These are phyloP conservation scores for Crenichthys baileyi DNA, from an alignment of 2,797 vertebrate species.

Conservation along the genomic window DNA sequence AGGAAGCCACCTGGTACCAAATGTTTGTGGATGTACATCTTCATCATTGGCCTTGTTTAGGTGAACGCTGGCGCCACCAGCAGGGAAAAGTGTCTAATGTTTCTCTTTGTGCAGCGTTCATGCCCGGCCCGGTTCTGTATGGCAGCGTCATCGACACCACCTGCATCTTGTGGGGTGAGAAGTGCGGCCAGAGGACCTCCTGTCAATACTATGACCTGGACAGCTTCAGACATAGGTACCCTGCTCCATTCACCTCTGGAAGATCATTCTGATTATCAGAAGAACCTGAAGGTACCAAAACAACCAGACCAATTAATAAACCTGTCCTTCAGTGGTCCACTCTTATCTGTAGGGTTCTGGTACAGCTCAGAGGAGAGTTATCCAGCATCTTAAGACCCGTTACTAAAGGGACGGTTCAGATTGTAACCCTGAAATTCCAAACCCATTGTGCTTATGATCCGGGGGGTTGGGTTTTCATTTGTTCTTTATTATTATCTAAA, in stretches of 20 bases:
- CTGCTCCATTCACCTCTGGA: background rate
- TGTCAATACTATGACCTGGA: conserved; percentile 90
- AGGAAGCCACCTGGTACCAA: background rate
- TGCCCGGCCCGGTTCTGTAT: conserved; percentile 90
- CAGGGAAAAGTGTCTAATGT: background rate
- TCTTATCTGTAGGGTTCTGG: too few species aligned
- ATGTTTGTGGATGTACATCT: background rate
- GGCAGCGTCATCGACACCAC: conserved; percentile 89
- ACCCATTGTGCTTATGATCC: too few species aligned
- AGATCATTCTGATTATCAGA: background rate
- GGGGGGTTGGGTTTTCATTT: too few species aligned
- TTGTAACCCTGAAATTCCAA: too few species aligned
- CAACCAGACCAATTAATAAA: too few species aligned
- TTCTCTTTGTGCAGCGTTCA: conserved; percentile 82
- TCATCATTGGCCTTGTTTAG: background rate
- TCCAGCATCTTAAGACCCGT: too few species aligned
- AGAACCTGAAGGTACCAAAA: background rate
- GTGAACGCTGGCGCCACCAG: background rate
- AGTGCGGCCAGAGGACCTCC: conserved; percentile 81
- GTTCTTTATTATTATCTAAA: too few species aligned
- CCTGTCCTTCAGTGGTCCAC: too few species aligned
- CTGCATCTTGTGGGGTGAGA: conserved; percentile 87
- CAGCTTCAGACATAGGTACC: conserved; percentile 83
- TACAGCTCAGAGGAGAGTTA: too few species aligned
- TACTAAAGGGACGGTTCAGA: too few species aligned